phyloP scores from a whole-genome alignment of 2,797 vertebrate species.

The Chaunax sp. region DNA sequence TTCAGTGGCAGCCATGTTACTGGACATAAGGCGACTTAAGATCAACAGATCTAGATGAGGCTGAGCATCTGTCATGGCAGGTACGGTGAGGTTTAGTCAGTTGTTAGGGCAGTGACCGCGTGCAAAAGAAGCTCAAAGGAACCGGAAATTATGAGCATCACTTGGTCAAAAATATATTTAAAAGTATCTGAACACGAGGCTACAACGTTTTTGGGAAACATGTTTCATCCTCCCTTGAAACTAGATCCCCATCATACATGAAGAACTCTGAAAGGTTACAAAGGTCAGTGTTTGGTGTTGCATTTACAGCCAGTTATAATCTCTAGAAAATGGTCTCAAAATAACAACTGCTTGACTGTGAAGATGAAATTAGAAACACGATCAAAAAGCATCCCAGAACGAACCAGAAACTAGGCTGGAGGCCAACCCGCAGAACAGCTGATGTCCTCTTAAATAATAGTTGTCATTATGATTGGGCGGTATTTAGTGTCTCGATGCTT shows the following conservation, averaged over 20 bases:
- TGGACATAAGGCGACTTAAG: not conserved
- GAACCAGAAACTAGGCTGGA: slow-evolving; percentile 3
- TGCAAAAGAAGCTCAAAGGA: too few species aligned
- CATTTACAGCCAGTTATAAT: not conserved
- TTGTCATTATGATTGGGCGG: not conserved
- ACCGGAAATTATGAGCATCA: too few species aligned
- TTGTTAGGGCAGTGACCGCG: too few species aligned
- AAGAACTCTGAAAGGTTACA: too few species aligned
- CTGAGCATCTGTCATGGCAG: not conserved
- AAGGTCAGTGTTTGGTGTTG: too few species aligned
- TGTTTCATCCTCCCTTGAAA: too few species aligned
- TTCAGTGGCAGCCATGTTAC: not conserved
- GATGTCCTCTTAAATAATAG: slow-evolving; percentile 12
- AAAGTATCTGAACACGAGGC: too few species aligned
- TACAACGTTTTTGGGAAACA: too few species aligned
- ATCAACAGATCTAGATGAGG: not conserved
- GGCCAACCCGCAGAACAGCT: slow-evolving; percentile 53
- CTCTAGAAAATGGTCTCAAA: not conserved
- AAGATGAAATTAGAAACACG: too few species aligned
- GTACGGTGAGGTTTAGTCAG: not conserved
- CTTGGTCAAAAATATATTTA: too few species aligned
- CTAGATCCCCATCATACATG: too few species aligned
- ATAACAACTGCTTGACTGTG: not conserved
- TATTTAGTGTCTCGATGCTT: slow-evolving; percentile 12
- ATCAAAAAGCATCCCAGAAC: not conserved